Percentiles rank a stretch among this genome's conserved stretches.
Evolutionary conservation across 2,888 invertebrate genomes (phyloP).

Genomic region (Cylindroiulus punctatus): DNA sequence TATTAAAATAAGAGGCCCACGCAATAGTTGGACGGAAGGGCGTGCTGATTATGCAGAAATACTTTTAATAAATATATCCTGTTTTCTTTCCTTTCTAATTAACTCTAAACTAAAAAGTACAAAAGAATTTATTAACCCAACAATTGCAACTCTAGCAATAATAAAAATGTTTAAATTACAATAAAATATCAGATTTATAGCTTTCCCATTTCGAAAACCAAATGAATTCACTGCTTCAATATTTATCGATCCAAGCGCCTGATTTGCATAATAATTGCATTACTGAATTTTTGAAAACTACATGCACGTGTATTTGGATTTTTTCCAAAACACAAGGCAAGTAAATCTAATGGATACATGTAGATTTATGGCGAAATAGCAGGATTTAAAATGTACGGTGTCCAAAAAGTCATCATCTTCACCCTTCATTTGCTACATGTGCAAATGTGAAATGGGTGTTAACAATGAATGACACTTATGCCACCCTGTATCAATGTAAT

Average conservation of each 20-base stretch:
- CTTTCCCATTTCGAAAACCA: neutral
- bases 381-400: neutral
- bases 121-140: constrained; percentile 23
- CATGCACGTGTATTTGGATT: neutral
- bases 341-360: neutral
- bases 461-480: too few relatives aligned
- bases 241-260: neutral
- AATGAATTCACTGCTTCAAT: neutral
- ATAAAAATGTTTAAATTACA: neutral
- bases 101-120: neutral
- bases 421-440: neutral
- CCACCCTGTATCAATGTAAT: too few relatives aligned
- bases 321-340: neutral
- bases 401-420: neutral
- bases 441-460: neutral
- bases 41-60: constrained; percentile 31
- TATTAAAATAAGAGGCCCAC: neutral
- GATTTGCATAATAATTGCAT: neutral
- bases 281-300: neutral
- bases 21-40: constrained; percentile 4
- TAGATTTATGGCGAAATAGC: neutral
- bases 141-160: constrained; percentile 5
- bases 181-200: constrained; percentile 7
- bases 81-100: neutral
- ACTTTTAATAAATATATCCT: constrained; percentile 32